Evolutionary conservation across 2,888 invertebrate genomes (phyloP).

Genomic region (Noctua fimbriata): DNA sequence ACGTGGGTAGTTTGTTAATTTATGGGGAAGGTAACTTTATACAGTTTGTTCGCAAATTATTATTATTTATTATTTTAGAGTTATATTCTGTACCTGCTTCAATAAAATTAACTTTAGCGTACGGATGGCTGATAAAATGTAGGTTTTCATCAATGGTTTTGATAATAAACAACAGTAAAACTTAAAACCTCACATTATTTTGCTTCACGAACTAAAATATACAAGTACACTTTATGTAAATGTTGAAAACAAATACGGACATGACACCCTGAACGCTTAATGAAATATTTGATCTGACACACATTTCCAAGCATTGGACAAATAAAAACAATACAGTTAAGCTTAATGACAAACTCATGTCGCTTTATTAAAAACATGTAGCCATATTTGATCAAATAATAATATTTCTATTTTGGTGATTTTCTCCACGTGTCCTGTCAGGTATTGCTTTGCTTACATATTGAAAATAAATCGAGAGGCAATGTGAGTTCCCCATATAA

Average conservation of each 20-base stretch:
- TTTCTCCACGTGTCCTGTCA: neutral
- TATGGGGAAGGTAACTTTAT: slow-evolving; percentile 49
- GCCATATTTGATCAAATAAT: slow-evolving; percentile 25
- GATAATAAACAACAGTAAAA: neutral
- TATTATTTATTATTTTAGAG: slow-evolving; percentile 9
- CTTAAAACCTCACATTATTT: neutral
- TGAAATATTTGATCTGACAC: slow-evolving; percentile 50
- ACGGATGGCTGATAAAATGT: neutral
- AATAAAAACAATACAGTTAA: slow-evolving; percentile 50
- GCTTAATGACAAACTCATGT: slow-evolving; percentile 40
- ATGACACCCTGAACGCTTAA: slow-evolving; percentile 22
- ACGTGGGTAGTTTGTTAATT: slow-evolving; percentile 53
- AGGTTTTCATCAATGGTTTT: neutral
- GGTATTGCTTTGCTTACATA: neutral
- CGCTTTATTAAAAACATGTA: slow-evolving; percentile 47
- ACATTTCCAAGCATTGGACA: slow-evolving; percentile 39
- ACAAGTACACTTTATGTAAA: slow-evolving; percentile 28
- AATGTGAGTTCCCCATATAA: neutral
- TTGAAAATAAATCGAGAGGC: neutral
- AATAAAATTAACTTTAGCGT: neutral
- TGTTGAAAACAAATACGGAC: slow-evolving; percentile 34
- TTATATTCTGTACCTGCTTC: neutral
- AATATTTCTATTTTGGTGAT: slow-evolving; percentile 7
- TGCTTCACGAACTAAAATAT: slow-evolving; percentile 9
- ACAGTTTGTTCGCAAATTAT: neutral